Conservation (phyloP, 2,797 vertebrate genomes). For the Dendrocincla tyrannina region DNA sequence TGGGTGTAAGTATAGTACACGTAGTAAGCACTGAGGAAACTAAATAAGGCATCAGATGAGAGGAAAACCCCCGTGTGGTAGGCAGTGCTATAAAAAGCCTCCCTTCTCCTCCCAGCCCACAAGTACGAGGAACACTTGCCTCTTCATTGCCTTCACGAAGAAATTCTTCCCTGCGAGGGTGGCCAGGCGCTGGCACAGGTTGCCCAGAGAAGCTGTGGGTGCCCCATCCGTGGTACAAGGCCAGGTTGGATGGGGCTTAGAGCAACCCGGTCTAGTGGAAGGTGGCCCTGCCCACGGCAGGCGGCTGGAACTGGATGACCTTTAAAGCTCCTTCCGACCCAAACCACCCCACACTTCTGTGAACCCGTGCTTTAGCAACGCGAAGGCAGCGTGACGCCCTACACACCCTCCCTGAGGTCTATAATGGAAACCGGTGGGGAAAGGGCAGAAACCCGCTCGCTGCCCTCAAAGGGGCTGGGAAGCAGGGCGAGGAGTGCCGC, state of each 20-base stretch:
- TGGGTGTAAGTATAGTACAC: background rate
- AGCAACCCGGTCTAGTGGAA: fast-evolving
- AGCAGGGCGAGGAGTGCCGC: fast-evolving
- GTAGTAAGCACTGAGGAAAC: background rate
- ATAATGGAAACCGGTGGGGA: fast-evolving
- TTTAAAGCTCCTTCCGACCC: background rate
- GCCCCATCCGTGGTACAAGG: too few species aligned
- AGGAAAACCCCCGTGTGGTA: background rate
- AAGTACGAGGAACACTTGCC: background rate
- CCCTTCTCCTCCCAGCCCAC: background rate
- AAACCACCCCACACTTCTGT: background rate
- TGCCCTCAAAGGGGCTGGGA: background rate
- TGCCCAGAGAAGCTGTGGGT: background rate
- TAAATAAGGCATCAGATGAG: conserved; percentile 31
- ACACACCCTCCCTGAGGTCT: background rate
- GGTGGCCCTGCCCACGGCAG: background rate
- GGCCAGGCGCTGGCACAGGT: background rate
- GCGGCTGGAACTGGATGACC: background rate
- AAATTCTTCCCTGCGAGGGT: background rate
- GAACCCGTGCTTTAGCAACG: background rate
- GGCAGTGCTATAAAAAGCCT: conserved; percentile 36
- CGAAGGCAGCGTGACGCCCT: background rate
- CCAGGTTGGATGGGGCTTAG: fast-evolving
- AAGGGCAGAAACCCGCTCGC: background rate
- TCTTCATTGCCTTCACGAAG: background rate